Evolutionary conservation across 2,888 invertebrate species (phyloP).

Genomic region (Pogonocherus hispidulus): DNA sequence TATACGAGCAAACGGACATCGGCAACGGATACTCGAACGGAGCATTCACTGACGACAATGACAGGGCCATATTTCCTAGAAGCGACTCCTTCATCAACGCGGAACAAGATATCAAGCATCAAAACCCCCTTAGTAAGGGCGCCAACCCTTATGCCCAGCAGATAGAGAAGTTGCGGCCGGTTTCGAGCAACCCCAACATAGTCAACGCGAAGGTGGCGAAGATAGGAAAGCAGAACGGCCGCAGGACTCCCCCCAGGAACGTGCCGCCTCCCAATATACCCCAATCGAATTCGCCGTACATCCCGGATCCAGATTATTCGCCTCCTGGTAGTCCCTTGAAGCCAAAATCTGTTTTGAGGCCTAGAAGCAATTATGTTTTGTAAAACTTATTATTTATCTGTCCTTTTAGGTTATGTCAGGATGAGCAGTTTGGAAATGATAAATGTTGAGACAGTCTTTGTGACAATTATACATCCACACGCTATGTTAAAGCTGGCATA

Average conservation of each 20-base stretch:
- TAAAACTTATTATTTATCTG: background rate
- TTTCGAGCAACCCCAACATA: slow-evolving; percentile 12
- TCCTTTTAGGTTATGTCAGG: no score
- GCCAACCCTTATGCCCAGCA: slow-evolving; percentile 21
- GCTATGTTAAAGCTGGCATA: no score
- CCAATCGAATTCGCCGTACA: slow-evolving; percentile 31
- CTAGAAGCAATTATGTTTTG: slow-evolving; percentile 37
- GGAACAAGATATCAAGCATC: background rate
- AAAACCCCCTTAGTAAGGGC: slow-evolving; percentile 38
- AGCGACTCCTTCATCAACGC: slow-evolving; percentile 22
- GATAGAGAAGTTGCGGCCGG: background rate
- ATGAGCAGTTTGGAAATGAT: no score
- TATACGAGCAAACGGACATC: slow-evolving; percentile 43
- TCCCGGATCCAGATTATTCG: slow-evolving; percentile 45
- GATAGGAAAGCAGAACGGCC: slow-evolving; percentile 30
- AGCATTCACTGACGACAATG: slow-evolving; percentile 37
- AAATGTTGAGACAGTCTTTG: no score
- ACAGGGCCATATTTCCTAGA: slow-evolving; percentile 23
- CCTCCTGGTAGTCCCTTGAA: slow-evolving; percentile 36
- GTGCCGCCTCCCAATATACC: slow-evolving; percentile 32
- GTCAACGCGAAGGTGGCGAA: slow-evolving; percentile 28
- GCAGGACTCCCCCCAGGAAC: slow-evolving; percentile 33
- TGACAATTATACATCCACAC: no score
- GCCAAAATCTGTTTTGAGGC: slow-evolving; percentile 40
- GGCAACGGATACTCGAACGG: slow-evolving; percentile 36